A percentile compares a stretch with the other conserved stretches of the same genome.
Conservation (phyloP, 2,888 invertebrate species). For the Spisula subtruncata region DNA sequence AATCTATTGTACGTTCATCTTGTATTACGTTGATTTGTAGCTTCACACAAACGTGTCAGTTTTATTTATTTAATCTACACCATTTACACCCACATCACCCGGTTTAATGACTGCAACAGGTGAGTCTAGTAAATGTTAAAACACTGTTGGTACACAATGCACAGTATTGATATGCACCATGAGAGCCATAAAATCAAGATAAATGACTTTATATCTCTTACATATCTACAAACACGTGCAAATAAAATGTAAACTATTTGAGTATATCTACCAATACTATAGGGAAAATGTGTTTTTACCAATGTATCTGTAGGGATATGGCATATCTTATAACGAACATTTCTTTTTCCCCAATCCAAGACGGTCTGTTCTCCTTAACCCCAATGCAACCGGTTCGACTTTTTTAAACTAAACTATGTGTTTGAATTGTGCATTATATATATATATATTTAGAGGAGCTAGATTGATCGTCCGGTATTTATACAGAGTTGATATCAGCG, state of each 20-base stretch:
- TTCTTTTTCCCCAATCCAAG: no score
- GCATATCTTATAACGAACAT: not conserved
- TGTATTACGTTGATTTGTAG: not conserved
- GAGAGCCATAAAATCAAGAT: not conserved
- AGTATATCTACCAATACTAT: not conserved
- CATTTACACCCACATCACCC: not conserved
- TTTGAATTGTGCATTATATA: no score
- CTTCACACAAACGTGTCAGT: not conserved
- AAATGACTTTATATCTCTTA: not conserved
- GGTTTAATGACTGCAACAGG: not conserved
- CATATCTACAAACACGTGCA: not conserved
- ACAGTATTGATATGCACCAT: not conserved
- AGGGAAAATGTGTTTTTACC: not conserved
- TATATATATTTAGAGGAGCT: no score
- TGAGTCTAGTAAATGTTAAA: not conserved
- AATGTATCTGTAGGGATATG: not conserved
- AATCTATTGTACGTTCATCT: not conserved
- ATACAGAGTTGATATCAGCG: no score
- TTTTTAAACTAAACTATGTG: no score
- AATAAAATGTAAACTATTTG: constrained; percentile 12
- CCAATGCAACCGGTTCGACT: no score
- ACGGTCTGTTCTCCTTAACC: no score
- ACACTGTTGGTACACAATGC: not conserved
- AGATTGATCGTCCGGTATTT: no score
- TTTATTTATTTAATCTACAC: not conserved